phyloP scores from a whole-genome alignment of 2,113 vertebrate genomes.

The Poeciliopsis turrubarensis region DNA sequence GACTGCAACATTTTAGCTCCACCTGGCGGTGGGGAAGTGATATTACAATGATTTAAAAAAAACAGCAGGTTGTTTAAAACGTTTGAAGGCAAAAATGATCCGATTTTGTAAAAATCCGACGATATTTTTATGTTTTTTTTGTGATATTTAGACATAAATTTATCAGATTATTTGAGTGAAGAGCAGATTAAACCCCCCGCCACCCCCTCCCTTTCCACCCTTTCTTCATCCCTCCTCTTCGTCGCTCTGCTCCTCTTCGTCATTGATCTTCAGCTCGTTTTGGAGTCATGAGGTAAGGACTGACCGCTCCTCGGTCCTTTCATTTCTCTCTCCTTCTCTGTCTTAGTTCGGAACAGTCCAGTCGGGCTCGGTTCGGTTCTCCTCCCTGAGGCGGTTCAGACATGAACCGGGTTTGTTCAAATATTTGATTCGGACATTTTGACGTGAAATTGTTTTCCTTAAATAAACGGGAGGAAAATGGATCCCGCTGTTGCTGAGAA shows the following conservation, averaged over 20 bases:
- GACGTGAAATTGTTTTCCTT: background rate
- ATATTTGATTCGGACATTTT: background rate
- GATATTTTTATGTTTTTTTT: background rate
- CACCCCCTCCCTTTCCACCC: rapidly evolving
- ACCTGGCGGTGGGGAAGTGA: background rate
- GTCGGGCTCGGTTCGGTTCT: background rate
- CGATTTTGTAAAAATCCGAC: background rate
- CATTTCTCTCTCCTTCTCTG: background rate
- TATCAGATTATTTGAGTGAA: background rate
- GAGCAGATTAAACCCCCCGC: background rate
- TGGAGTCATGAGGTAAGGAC: conserved; percentile 61
- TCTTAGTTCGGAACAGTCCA: background rate
- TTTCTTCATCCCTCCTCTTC: background rate
- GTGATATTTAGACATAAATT: background rate
- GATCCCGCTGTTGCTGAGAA: background rate
- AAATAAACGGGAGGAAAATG: background rate
- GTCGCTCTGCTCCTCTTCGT: conserved; percentile 4
- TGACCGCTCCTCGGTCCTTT: conserved; percentile 7
- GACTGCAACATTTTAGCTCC: background rate
- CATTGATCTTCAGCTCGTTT: conserved; percentile 45
- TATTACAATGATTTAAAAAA: background rate
- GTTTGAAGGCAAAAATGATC: background rate
- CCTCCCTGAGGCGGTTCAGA: background rate
- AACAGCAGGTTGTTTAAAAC: background rate
- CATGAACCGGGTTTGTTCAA: background rate